These are phyloP conservation scores for Potamilus streckersoni DNA, from an alignment of 1,140 invertebrate genomes.

Conservation along the genomic window DNA sequence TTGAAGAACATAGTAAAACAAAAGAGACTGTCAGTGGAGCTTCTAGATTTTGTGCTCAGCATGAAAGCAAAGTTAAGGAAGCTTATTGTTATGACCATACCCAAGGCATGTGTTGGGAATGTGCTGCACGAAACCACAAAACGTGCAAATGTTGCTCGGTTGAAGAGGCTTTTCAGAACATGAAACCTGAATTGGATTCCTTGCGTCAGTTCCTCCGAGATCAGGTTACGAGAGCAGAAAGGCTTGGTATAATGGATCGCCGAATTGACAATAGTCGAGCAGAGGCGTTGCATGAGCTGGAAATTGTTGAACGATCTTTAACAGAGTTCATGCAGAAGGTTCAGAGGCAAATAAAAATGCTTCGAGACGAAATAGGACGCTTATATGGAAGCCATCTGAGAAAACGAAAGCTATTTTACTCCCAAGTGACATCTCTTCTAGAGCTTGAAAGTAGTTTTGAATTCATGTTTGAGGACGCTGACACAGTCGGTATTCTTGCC, in stretches of 20 bases:
- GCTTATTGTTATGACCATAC: constrained; percentile 28
- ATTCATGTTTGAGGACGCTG: background rate
- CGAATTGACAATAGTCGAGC: constrained; percentile 12
- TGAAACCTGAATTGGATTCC: constrained; percentile 16
- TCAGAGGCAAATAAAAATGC: constrained; percentile 7
- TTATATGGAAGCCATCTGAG: constrained; percentile 5
- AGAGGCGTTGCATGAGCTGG: constrained; percentile 3
- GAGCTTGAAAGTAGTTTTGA: constrained; percentile 14
- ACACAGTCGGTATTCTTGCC: background rate
- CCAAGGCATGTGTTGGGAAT: constrained; percentile 28
- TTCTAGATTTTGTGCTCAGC: constrained; percentile 9
- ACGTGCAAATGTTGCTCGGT: constrained; percentile 17
- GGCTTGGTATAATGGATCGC: constrained; percentile 7
- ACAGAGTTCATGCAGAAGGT: constrained; percentile 5
- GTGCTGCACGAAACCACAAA: constrained; percentile 26
- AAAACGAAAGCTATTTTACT: constrained; percentile 22
- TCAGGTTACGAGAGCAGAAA: constrained; percentile 14
- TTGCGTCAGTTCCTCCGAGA: constrained; percentile 5
- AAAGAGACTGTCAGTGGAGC: background rate
- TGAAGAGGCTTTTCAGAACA: constrained; percentile 14
- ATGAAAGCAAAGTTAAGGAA: constrained; percentile 21
- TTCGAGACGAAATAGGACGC: constrained; percentile 11
- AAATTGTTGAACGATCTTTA: constrained; percentile 10
- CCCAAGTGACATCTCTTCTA: constrained; percentile 11
- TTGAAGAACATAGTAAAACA: background rate